Evolutionary conservation across 1,140 invertebrate species (phyloP).

Genomic region (Chlorops oryzae): DNA sequence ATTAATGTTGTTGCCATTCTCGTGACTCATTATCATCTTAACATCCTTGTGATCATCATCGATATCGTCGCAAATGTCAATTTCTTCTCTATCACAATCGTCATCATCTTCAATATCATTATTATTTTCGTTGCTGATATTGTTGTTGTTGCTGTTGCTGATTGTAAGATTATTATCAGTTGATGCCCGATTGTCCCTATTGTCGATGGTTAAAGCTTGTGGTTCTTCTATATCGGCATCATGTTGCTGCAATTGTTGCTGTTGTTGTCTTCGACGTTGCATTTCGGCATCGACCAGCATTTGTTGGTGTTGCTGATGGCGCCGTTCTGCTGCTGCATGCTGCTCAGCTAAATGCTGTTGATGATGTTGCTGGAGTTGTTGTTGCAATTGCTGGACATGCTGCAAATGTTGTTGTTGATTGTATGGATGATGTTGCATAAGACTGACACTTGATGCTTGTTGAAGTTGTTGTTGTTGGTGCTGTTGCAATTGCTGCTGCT

Average conservation of each 20-base stretch:
- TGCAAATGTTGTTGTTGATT: slow-evolving; percentile 42
- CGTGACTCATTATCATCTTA: slow-evolving; percentile 35
- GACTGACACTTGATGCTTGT: background rate
- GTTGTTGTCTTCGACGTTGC: slow-evolving; percentile 21
- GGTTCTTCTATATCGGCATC: slow-evolving; percentile 24
- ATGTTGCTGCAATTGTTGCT: slow-evolving; percentile 22
- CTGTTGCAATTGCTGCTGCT: slow-evolving; percentile 4
- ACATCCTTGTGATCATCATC: slow-evolving; percentile 29
- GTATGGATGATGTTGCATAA: slow-evolving; percentile 35
- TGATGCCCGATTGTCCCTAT: slow-evolving; percentile 11
- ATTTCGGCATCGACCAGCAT: slow-evolving; percentile 31
- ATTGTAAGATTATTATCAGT: too few relatives aligned
- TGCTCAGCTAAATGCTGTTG: slow-evolving; percentile 20
- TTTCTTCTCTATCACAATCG: slow-evolving; percentile 29
- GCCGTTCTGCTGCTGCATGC: slow-evolving; percentile 21
- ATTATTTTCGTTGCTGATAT: slow-evolving; percentile 7
- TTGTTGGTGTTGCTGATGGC: slow-evolving; percentile 21
- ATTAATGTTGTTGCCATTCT: slow-evolving; percentile 26
- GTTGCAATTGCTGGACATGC: slow-evolving; percentile 30
- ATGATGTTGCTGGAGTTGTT: slow-evolving; percentile 31
- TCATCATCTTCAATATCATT: slow-evolving; percentile 24
- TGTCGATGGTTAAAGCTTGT: slow-evolving; percentile 21
- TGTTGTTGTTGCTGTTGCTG: slow-evolving; percentile 1
- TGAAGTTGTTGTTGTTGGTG: slow-evolving; percentile 16
- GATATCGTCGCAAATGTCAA: slow-evolving; percentile 40